Evolutionary conservation across 2,797 vertebrate genomes (phyloP), one percentile per base, ranked within the genome.

Genomic region (Antennarius maculatus): DNA sequence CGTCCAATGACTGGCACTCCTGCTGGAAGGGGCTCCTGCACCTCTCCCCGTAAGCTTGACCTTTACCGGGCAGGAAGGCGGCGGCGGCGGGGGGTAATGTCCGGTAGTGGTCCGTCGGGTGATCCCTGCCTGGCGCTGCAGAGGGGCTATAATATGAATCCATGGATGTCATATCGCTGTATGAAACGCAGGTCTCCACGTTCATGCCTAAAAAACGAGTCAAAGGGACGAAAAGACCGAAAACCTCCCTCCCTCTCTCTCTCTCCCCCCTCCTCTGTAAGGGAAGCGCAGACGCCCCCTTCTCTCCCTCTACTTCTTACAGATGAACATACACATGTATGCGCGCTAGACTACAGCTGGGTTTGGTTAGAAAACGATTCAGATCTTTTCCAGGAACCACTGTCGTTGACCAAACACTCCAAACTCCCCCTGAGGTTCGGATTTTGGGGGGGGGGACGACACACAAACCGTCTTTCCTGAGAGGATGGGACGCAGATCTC

Each of bases 141-240:
- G 96, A 93, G 74, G 88, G 63, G 89, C 92, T 96, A 92, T 97
- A 98, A 93, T 97, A 99, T 92, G 97, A 95, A 95, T 99, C 97
- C 97, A 99, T 98, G 94, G 95, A 95, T 93, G 96, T 95, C 91
- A 96, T 95, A 78, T 97, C 96, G 94, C 94, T 94, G 94, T 95
- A 96, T 93, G 97, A 95, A 88, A 96, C 92, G 91, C 96, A 96
- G 78, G 95, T 93, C 94, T 99, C 96, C 66, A 94, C 94, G 92
- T 98, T 97, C 97, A 98, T 97, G 93, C 93, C 95, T 95, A 92
- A 90, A 92, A 86, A 81, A 75, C 14, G 54, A 82, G 73, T 78
- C 46, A 82, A 82, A 62, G 53, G 75, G 73, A 80, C 74, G 74
- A 85, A 87, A 88, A 84, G 73, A 65, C 69, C 81, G 23, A 83